Evolutionary conservation across 37 sponge, comb jelly and placozoan species (phyloP), one percentile per base, ranked within the genome.

Genomic region (Cladorhizidae sp.): DNA sequence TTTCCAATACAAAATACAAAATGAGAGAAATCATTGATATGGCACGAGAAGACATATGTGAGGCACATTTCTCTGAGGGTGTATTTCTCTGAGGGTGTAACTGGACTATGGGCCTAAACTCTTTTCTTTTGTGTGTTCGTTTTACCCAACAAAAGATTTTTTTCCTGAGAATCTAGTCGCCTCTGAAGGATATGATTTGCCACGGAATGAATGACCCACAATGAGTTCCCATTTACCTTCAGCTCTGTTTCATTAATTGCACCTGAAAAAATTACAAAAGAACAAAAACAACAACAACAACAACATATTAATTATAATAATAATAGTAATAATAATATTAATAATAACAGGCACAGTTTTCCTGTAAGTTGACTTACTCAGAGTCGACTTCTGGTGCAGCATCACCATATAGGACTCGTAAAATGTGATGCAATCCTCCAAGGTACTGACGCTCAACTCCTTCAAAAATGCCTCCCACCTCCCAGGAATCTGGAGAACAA

Each of bases 381-480:
- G 37, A 25, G 80, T 49, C 25, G 87, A 65, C 39, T 70, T 75
- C 23, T 61, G 56, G 17, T 72, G 76, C 26, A 94, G 61, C 3
- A 57, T 52, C 0, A 18, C 55, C 84, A 95, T 86, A 42, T 95
- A 79, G 6, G 93, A 78, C 78, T 95, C 92, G 73, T 95, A 95
- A 74, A 81, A 95, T 8, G 77, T 58, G 37, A 92, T 18, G 55
- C 96, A 95, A 71, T 92, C 93, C 33, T 89, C 83, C 62, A 79
- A 72, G 15, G 93, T 79, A 76, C 80, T 82, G 57, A 45, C 67
- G 55, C 80, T 85, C 20, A 95, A 76, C 57, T 86, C 86, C 20
- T 80, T 93, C 0, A 95, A 41, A 54, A 92, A 90, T 22, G 79
- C 74, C 52, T 82, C 82, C 94, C 94, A 93, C 29, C 90, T 59